Evolutionary conservation across 37 sponge, comb jelly and placozoan species (phyloP), one percentile per base, ranked within the genome.

Genomic region (Geodia barretti): DNA sequence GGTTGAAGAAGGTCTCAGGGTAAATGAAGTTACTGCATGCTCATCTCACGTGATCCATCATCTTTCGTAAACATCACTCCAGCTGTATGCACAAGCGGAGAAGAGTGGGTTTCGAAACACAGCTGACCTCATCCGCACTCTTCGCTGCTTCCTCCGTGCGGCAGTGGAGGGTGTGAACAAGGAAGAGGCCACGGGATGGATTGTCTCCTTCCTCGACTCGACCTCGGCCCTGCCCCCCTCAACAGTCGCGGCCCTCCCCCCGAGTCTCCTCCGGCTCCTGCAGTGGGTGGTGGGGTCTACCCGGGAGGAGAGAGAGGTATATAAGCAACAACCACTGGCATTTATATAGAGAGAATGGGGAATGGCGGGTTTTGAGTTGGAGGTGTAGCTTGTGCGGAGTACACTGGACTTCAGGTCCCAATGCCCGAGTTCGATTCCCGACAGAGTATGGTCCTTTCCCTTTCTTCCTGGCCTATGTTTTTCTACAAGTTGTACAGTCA

Each of bases 111-210:
- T 79, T 42, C 32, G 43, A 8, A 40, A 79, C 70, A 79, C 29
- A 43, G 60, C 37, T 29, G 42, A 31, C 0, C 69, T 79, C 19
- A 29, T 29, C 24, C 31, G 65, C n/a, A 39, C 35, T 30, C 7
- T 68, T 1, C 34, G 68, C 1, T 69, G 14, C 34, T 69, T 79
- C 35, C 36, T 79, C 34, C 68, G n/a, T 1, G 80, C 81, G 32
- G 62, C 81, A 2, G 62, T 68, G 62, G 36, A 28, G 33, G 81
- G 81, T 20, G 36, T 19, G 0, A n/a, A n/a, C n/a, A n/a, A n/a
- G n/a, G 72, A 81, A 1, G 72, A 81, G n/a, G 81, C 81, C 0
- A 35, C 39, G 19, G 28, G 3, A 4, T 81, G 81, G 81, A 81
- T 81, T 28, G 26, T 29, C 17, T 72, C 72, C 20, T 72, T 81